These are phyloP conservation scores for Anser cygnoides DNA, from an alignment of 2,113 vertebrate species.

Conservation along the genomic window DNA sequence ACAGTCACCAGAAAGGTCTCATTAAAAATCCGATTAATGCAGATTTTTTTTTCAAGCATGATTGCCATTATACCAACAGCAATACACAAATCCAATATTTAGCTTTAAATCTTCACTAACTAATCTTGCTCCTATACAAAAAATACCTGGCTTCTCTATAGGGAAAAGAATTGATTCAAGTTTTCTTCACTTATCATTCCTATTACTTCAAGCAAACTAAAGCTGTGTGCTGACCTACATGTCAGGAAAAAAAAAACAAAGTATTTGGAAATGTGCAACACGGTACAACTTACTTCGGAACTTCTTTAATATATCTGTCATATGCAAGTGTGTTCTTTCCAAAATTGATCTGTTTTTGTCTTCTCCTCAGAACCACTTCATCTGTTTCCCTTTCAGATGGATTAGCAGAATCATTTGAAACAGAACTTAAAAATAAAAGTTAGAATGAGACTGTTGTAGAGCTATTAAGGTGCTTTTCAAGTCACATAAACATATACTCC, in stretches of 20 bases:
- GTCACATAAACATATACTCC: not conserved
- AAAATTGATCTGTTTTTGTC: slow-evolving; percentile 98
- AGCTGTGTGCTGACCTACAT: not conserved
- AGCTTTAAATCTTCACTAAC: not conserved
- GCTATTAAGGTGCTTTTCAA: not conserved
- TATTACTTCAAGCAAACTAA: not conserved
- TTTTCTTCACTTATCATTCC: not conserved
- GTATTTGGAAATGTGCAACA: not conserved
- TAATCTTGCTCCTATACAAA: not conserved
- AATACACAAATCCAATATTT: not conserved
- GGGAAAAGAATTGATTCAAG: not conserved
- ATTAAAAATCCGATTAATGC: not conserved
- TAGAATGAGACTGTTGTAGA: not conserved
- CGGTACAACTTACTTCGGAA: slow-evolving; percentile 84
- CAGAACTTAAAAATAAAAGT: slow-evolving; percentile 73
- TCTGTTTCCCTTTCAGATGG: slow-evolving; percentile 87
- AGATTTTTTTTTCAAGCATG: not conserved
- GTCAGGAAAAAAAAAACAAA: not conserved
- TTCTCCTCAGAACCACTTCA: slow-evolving; percentile 86
- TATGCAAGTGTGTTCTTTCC: slow-evolving; percentile 96
- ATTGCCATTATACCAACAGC: not conserved
- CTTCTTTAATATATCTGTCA: slow-evolving; percentile 90
- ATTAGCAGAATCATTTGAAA: slow-evolving; percentile 79
- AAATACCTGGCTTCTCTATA: not conserved
- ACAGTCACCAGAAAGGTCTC: not conserved